Evolutionary conservation across 2,888 invertebrate species (phyloP), one percentile per base, ranked within the genome.

Genomic region (Catocala nupta): DNA sequence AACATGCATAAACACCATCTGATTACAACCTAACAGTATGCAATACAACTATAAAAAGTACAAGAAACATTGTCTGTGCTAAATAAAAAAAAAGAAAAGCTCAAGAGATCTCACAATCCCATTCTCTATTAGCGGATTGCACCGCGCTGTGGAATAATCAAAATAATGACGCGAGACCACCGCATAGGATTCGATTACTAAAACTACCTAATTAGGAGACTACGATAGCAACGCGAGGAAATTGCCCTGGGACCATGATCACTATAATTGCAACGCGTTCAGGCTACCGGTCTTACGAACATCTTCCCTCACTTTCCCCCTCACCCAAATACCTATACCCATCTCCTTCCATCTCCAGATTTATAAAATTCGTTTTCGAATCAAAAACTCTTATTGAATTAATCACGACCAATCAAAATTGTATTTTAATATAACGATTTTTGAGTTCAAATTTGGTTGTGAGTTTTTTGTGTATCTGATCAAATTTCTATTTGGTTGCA

Each of bases 211-310:
- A 93, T 92, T 92, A 92, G 83, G 77, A 25, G 25, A 80, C 75
- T 81, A 84, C 83, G 86, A 88, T 88, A 87, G 89, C 86, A 89
- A 89, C 85, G 82, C 84, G 82, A 84, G 84, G 84, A 88, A 90
- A 93, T 92, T 92, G 82, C 90, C 71, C 81, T 81, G 74, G 78
- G 84, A 83, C 88, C 81, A 75, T 74, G 85, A 87, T 91, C 90
- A 89, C 87, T 78, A 85, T 92, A 92, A 93, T 93, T 91, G 91
- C 85, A 73, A 69, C 63, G 65, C 78, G 70, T 74, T 81, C 77
- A 75, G 90, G 91, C 93, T 90, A 90, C 93, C 87, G 90, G 93
- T 91, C 87, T 94, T 90, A 90, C 90, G 81, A 77, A 47, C 25
- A 82, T 75, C 85, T 75, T 69, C 83, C 54, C 50, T 92, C 92